Conservation (phyloP, 2,888 invertebrate genomes). For the Acrobasis consociella region DNA sequence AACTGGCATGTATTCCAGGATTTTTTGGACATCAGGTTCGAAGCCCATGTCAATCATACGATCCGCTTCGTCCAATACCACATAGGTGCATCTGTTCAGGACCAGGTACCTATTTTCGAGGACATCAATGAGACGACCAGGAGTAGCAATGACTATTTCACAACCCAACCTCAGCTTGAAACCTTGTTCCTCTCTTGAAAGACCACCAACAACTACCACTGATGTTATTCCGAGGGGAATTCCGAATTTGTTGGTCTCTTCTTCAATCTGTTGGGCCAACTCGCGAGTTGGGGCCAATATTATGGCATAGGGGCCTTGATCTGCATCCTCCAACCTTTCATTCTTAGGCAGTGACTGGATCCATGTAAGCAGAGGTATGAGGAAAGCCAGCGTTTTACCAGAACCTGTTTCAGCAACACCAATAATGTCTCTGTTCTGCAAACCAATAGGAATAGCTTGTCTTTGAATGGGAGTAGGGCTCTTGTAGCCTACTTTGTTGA, state of each 20-base stretch:
- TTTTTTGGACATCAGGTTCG: slow-evolving; percentile 98
- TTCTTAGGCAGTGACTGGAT: slow-evolving; percentile 98
- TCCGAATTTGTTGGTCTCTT: slow-evolving; percentile 99
- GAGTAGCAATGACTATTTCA: slow-evolving; percentile 99
- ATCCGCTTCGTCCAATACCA: slow-evolving; percentile 98
- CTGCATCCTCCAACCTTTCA: slow-evolving; percentile 94
- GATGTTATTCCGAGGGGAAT: slow-evolving; percentile 95
- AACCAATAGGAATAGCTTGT: slow-evolving; percentile 99
- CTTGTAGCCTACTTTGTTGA: slow-evolving; percentile 96
- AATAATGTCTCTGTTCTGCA: slow-evolving; percentile 97
- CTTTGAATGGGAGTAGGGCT: slow-evolving; percentile 99
- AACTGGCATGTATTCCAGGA: slow-evolving; percentile 98
- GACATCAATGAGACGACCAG: slow-evolving; percentile 99
- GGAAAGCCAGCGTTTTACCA: slow-evolving; percentile 99
- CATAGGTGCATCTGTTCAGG: slow-evolving; percentile 98
- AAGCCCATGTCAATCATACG: slow-evolving; percentile 99
- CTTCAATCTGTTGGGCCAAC: slow-evolving; percentile 99
- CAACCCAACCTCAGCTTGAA: slow-evolving; percentile 98
- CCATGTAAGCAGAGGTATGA: slow-evolving; percentile 98
- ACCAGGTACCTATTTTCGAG: slow-evolving; percentile 98
- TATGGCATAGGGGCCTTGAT: slow-evolving; percentile 99
- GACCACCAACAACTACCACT: slow-evolving; percentile 98
- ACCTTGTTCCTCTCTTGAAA: slow-evolving; percentile 99
- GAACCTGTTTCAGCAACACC: slow-evolving; percentile 99
- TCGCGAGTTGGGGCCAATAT: slow-evolving; percentile 99